Evolutionary conservation across 2,797 vertebrate genomes (phyloP), one percentile per base, ranked within the genome.

Genomic region (Acipenser oxyrinchus): DNA sequence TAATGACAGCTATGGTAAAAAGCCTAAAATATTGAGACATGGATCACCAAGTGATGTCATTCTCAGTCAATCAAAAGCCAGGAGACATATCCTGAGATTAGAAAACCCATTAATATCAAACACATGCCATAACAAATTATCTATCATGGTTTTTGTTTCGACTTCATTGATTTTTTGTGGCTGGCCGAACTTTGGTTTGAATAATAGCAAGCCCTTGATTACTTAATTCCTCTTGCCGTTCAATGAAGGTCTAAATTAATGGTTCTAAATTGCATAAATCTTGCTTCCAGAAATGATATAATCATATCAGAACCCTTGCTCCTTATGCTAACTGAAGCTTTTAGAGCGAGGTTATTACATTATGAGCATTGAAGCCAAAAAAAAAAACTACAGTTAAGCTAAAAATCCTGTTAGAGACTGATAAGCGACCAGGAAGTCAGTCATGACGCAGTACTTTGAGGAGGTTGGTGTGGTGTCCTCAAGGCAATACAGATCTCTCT

Each of bases 51-150:
- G 62, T 18, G 51, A 55, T 62, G 66, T 66, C 58, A 64, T 48
- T 49, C 18, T 3, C 51, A 13, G 61, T 13, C 15, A 12, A 63
- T 71, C 48, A 66, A 52, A 64, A 66, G 60, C 15, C 52, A 55
- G 58, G 48, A 64, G 67, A 68, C 68, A 61, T 64, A 64, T 63
- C 55, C 57, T 72, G 60, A 51, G 62, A 69, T 78, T 73, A 72
- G 62, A 70, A 65, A 72, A 67, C n/a, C 69, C 67, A 68, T 72
- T 76, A 63, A 73, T 73, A 60, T 69, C 60, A 67, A 62, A 70
- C 57, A 67, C n/a, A 64, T 48, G 49, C 37, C 61, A 53, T 64
- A 67, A 51, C 18, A 55, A 68, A 69, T 64, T 58, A 62, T 51
- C 51, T 57, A 60, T 66, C 64, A 58, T 62, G n/a, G 13, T 18